These are phyloP conservation scores for Thysanoteuthis rhombus DNA, from an alignment of 2,888 invertebrate species.

Conservation along the genomic window DNA sequence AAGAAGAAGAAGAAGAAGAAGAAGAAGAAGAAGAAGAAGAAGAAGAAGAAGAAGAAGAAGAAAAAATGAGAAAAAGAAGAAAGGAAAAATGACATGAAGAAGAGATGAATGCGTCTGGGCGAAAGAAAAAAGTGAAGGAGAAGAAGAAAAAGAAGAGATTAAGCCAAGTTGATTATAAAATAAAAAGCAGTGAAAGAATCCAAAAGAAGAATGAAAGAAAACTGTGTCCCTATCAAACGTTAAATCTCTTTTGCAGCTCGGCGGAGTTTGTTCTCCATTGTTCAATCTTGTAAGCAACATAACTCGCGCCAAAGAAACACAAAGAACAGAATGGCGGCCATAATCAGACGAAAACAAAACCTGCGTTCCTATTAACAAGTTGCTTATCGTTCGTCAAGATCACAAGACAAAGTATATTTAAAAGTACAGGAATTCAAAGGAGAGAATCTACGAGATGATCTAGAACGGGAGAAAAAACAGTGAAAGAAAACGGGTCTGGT, in stretches of 20 bases:
- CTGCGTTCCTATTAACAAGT: not conserved
- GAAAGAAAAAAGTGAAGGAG: not conserved
- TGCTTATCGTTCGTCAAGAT: not conserved
- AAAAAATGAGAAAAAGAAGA: too few species aligned
- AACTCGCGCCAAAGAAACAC: not conserved
- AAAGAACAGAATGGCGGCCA: not conserved
- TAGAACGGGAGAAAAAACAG: too few species aligned
- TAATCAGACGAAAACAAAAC: not conserved
- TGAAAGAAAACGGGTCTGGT: too few species aligned
- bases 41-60: too few species aligned
- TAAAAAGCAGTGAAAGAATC: not conserved
- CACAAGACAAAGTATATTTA: too few species aligned
- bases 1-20: too few species aligned
- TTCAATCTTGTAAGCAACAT: not conserved
- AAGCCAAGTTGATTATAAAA: not conserved
- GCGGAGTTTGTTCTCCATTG: not conserved
- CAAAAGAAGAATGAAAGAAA: not conserved
- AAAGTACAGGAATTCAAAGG: too few species aligned
- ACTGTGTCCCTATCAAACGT: not conserved
- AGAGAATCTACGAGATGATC: too few species aligned
- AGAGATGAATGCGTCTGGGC: not conserved
- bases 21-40: too few species aligned
- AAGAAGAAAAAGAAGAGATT: not conserved
- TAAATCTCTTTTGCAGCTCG: not conserved
- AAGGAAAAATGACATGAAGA: too few species aligned